Evolutionary conservation across 1,140 invertebrate genomes (phyloP).

Genomic region (Bombus affinis): DNA sequence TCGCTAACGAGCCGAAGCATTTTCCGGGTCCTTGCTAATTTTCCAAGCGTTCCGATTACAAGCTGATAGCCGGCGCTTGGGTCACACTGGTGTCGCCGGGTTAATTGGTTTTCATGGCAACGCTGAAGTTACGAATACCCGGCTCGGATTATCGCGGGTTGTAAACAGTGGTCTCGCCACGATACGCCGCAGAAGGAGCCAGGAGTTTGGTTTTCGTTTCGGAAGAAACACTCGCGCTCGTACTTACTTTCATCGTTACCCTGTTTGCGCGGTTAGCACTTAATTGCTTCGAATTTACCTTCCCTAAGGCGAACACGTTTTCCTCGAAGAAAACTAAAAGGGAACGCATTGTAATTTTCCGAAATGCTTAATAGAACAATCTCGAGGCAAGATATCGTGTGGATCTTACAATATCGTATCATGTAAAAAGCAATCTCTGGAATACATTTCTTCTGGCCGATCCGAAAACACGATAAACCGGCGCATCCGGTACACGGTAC

Average conservation of each 20-base stretch:
- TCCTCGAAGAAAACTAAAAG: background rate
- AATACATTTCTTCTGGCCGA: background rate
- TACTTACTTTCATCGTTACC: slow-evolving; percentile 17
- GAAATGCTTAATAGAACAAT: background rate
- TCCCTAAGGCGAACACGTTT: background rate
- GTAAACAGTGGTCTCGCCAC: slow-evolving; percentile 25
- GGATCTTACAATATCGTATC: no score
- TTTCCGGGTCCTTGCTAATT: slow-evolving; percentile 59
- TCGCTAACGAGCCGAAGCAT: slow-evolving; percentile 59
- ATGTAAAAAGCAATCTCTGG: no score
- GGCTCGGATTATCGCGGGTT: slow-evolving; percentile 32
- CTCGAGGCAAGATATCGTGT: no score
- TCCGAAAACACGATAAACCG: slow-evolving; percentile 5
- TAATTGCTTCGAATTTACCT: slow-evolving; percentile 54
- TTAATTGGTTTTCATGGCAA: slow-evolving; percentile 63
- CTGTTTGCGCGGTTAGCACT: slow-evolving; percentile 29
- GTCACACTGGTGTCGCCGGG: slow-evolving; percentile 28
- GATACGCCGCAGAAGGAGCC: background rate
- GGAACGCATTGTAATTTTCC: background rate
- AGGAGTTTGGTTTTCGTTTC: background rate
- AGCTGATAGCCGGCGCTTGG: slow-evolving; percentile 32
- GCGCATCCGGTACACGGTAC: slow-evolving; percentile 38
- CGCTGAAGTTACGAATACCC: slow-evolving; percentile 37
- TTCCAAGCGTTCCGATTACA: slow-evolving; percentile 65
- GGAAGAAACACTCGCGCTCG: background rate